Conservation (phyloP, 2,888 invertebrate species). For the Sympetrum striolatum region DNA sequence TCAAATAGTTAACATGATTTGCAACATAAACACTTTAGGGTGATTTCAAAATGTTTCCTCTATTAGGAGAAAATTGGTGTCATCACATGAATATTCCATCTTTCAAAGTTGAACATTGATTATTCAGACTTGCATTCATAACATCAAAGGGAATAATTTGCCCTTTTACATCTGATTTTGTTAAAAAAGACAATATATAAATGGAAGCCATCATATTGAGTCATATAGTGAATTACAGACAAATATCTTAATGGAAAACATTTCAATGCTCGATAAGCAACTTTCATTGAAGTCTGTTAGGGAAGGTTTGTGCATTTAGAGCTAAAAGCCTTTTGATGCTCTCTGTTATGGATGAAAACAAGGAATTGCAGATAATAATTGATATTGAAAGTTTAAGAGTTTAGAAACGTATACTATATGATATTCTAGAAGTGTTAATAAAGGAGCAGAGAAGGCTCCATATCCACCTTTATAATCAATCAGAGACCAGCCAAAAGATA, state of each 20-base stretch:
- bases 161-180: background rate
- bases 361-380: background rate
- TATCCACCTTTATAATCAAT: background rate
- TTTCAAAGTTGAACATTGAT: background rate
- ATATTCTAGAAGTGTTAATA: background rate
- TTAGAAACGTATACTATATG: background rate
- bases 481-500: background rate
- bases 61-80: background rate
- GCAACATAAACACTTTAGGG: background rate
- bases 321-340: background rate
- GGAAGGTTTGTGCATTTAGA: background rate
- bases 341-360: background rate
- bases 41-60: background rate
- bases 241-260: background rate
- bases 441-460: background rate
- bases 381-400: background rate
- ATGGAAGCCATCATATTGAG: conserved; percentile 34
- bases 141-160: background rate
- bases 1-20: too few relatives aligned
- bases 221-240: background rate
- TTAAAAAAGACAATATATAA: background rate
- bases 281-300: background rate
- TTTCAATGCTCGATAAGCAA: background rate
- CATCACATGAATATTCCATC: background rate
- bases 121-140: background rate